phyloP scores from a whole-genome alignment of 2,888 invertebrate species.

The Xanthia togata region DNA sequence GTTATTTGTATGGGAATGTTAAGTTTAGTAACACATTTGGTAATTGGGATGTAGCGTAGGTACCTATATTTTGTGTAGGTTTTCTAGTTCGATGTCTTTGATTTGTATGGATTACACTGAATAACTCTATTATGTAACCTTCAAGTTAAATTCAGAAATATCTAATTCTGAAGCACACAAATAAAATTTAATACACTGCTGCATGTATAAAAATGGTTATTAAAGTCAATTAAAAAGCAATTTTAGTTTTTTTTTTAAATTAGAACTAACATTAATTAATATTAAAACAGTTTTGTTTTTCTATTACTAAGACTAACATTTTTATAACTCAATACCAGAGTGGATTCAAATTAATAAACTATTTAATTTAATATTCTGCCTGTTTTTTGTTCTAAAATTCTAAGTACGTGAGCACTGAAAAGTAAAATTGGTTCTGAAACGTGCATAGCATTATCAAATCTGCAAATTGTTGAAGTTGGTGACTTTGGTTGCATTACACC shows the following conservation, averaged over 20 bases:
- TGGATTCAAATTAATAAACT: neutral
- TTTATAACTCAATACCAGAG: neutral
- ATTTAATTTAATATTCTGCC: neutral
- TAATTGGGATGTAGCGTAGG: neutral
- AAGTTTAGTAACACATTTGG: slow-evolving; percentile 6
- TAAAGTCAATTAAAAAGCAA: too few relatives aligned
- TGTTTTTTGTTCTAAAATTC: neutral
- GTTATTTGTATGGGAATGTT: slow-evolving; percentile 14
- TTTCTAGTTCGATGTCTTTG: neutral
- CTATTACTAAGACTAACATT: neutral
- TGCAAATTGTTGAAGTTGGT: slow-evolving; percentile 32
- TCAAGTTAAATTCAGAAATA: too few relatives aligned
- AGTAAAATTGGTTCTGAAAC: slow-evolving; percentile 25
- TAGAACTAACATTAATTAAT: neutral
- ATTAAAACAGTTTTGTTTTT: neutral
- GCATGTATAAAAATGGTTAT: too few relatives aligned
- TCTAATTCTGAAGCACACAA: too few relatives aligned
- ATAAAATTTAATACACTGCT: too few relatives aligned
- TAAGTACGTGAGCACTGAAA: neutral
- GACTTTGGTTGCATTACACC: slow-evolving; percentile 28
- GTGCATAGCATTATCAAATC: slow-evolving; percentile 27
- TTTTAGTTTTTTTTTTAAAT: neutral
- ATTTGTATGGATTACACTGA: neutral
- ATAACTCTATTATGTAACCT: too few relatives aligned
- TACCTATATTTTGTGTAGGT: neutral